Percentiles rank a stretch among this genome's conserved stretches.
phyloP scores from a whole-genome alignment of 1,140 invertebrate species.

The Hylyphantes graminicola region DNA sequence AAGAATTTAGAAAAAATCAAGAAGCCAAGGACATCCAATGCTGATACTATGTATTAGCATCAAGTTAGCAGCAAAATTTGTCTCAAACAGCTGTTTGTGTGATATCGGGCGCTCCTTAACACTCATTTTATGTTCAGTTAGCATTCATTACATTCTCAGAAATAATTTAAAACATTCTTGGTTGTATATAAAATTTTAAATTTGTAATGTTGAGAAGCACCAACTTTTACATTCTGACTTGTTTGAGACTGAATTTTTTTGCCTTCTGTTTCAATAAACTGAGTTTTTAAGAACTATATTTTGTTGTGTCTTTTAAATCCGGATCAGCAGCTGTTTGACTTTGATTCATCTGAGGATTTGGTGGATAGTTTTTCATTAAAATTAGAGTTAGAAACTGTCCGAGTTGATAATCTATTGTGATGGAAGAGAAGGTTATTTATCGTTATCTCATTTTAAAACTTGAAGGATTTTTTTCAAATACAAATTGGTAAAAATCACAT shows the following conservation, averaged over 20 bases:
- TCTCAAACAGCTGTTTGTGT: conserved; percentile 50
- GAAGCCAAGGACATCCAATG: conserved; percentile 85
- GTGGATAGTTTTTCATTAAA: too few relatives aligned
- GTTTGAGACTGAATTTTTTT: conserved; percentile 48
- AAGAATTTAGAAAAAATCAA: conserved; percentile 98
- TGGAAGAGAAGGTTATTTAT: too few relatives aligned
- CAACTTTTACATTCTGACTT: conserved; percentile 11
- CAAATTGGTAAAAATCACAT: too few relatives aligned
- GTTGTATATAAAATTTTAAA: conserved; percentile 52
- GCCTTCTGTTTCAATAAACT: conserved; percentile 52
- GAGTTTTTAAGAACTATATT: conserved; percentile 22
- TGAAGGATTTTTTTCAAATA: too few relatives aligned
- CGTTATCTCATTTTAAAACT: too few relatives aligned
- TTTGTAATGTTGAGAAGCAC: conserved; percentile 6
- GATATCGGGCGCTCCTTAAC: conserved; percentile 6
- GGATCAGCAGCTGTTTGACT: too few relatives aligned
- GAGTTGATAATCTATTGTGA: too few relatives aligned
- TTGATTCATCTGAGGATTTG: too few relatives aligned
- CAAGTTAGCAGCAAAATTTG: conserved; percentile 11
- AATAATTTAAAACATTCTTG: not conserved
- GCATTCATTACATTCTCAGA: not conserved
- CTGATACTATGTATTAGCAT: conserved; percentile 80
- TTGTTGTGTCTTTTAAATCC: too few relatives aligned
- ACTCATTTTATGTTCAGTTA: conserved; percentile 15
- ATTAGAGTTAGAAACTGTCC: too few relatives aligned